Conservation (phyloP, 2,113 vertebrate species). For the Piaya cayana region DNA sequence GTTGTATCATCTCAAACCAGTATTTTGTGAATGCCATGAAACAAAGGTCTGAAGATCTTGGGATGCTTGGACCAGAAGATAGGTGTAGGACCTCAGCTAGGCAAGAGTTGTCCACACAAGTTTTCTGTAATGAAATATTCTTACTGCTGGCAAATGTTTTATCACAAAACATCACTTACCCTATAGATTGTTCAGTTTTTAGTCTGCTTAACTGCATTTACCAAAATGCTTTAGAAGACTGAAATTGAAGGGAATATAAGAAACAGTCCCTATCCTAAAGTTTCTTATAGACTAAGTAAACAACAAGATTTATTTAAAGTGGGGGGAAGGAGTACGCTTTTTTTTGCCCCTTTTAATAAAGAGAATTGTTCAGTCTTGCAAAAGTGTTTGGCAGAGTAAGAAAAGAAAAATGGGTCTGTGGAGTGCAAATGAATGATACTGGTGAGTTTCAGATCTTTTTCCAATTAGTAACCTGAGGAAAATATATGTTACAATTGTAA, state of each 20-base stretch:
- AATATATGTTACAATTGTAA: background rate
- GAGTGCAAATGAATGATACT: background rate
- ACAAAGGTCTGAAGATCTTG: background rate
- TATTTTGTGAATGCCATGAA: background rate
- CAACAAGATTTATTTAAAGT: background rate
- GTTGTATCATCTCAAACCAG: background rate
- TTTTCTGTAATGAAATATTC: background rate
- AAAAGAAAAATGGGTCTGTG: background rate
- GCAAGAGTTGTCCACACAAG: background rate
- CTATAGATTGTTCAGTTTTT: background rate
- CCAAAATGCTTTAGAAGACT: background rate
- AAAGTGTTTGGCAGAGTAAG: background rate
- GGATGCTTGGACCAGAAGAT: background rate
- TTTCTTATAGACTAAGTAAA: background rate
- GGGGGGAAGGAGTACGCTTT: background rate
- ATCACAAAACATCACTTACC: background rate
- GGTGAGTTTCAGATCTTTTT: background rate
- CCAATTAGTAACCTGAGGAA: background rate
- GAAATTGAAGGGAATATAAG: background rate
- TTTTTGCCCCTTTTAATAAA: background rate
- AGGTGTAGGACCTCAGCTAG: too few species aligned
- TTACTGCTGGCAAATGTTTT: background rate
- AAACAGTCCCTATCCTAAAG: background rate
- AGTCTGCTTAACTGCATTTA: background rate
- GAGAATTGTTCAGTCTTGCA: background rate